These are phyloP conservation scores for Pelobates fuscus DNA, from an alignment of 2,113 vertebrate species.

Conservation along the genomic window DNA sequence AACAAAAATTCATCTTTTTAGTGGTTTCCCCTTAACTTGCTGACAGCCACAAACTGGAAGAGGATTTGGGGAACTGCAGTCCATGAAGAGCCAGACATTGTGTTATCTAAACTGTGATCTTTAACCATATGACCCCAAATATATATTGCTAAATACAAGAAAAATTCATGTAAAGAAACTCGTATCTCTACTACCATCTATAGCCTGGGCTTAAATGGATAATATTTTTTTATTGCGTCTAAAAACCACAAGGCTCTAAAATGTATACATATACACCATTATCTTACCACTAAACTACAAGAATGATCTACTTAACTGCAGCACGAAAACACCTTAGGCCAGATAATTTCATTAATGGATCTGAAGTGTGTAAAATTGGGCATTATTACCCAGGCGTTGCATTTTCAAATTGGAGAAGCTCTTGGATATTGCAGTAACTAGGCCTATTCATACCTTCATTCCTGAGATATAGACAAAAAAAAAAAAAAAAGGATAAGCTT, in stretches of 20 bases:
- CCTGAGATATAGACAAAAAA: constrained; percentile 72
- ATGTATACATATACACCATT: constrained; percentile 82
- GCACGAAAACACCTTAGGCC: constrained; percentile 87
- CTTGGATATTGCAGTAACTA: constrained; percentile 63
- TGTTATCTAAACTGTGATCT: too few species aligned
- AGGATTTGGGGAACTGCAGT: too few species aligned
- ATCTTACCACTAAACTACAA: constrained; percentile 76
- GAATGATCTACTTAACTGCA: constrained; percentile 81
- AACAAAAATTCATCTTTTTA: too few species aligned
- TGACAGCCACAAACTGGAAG: too few species aligned
- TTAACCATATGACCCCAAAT: too few species aligned
- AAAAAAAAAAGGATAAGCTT: constrained; percentile 71
- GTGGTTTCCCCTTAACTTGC: too few species aligned
- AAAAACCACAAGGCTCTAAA: constrained; percentile 75
- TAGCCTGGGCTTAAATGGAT: constrained; percentile 13
- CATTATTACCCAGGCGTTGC: constrained; percentile 86
- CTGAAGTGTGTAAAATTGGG: constrained; percentile 89
- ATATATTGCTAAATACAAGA: too few species aligned
- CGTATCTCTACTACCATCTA: too few species aligned
- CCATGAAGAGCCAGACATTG: too few species aligned
- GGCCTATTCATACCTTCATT: constrained; percentile 78
- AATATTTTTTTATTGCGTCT: constrained; percentile 66
- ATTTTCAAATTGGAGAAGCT: constrained; percentile 73
- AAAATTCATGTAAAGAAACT: too few species aligned
- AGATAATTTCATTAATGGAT: constrained; percentile 94